Base-by-base conservation (phyloP, 2,888 invertebrate genomes). In the Chaetogeoica ovagalla region DNA sequence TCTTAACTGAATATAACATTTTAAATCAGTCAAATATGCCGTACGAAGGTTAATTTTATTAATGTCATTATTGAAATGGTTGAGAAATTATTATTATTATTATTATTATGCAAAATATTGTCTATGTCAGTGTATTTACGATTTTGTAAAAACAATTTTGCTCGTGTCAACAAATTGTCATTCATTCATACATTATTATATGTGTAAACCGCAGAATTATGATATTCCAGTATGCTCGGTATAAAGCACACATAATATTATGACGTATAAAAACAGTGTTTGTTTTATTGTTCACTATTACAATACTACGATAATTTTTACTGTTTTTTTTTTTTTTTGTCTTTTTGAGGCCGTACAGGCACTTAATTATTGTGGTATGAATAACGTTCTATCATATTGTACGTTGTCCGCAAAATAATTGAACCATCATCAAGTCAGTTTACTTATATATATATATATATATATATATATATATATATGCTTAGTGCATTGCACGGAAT, bases 151-250 rank as follows among this genome's bases (percentile, higher is more conserved):
- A 74, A 57, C 57, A 57, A 57, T 65, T 23, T 48, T 13, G 13
- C 48, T 9, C 3, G n/a, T 76, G 66, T 59, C 66, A 76, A 59
- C 75, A 76, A 76, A 48, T 75, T 57, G 65, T 66, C 65, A 59
- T 74, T 55, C 55, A 55, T 55, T 30, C 52, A 63, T 66, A 30
- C 30, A 43, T 9, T 23, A 52, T 52, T 5, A 48, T 11, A 13
- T 48, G 13, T 19, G 43, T 15, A 59, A 66, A 76, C 75, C 75
- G 13, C 68, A 76, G 66, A n/a, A 15, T 68, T 76, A 48, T 76
- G n/a, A 21, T 19, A 19, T 5, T n/a, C 13, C 7, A 15, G 0
- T 19, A 57, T 21, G 4, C 30, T 30, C 30, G 30, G 30, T 39
- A 57, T 11, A 39, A 57, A 66, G 11, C 57, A 55, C 9, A 17